Percentiles rank a stretch among this genome's conserved stretches.
Evolutionary conservation across 2,888 invertebrate genomes (phyloP).

Genomic region (Pristionchus arcanus): DNA sequence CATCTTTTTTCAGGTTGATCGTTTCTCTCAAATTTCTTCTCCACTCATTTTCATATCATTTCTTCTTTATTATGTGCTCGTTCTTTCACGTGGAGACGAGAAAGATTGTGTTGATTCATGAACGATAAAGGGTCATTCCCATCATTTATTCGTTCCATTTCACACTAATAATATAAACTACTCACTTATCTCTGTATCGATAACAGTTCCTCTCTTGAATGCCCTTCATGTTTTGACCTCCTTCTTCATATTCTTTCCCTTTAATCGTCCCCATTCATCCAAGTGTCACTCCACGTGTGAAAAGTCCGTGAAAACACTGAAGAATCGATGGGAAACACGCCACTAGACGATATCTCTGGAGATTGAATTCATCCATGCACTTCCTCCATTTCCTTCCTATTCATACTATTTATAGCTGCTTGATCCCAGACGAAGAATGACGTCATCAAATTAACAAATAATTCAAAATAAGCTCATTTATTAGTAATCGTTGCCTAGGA

Average conservation of each 20-base stretch:
- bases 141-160: background rate
- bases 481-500: constrained; percentile 20
- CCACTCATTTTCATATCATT: constrained; percentile 72
- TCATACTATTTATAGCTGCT: no score
- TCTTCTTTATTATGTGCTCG: constrained; percentile 74
- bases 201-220: background rate
- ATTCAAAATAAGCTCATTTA: background rate
- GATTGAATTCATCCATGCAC: no score
- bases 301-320: background rate
- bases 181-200: background rate
- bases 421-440: background rate
- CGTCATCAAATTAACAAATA: background rate
- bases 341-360: background rate
- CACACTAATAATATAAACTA: background rate
- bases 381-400: no score
- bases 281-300: background rate
- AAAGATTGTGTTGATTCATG: constrained; percentile 60
- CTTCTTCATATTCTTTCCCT: background rate
- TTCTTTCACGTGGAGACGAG: constrained; percentile 74
- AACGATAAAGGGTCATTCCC: background rate
- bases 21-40: constrained; percentile 15
- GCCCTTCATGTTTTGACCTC: constrained; percentile 30
- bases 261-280: background rate
- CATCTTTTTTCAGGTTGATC: constrained; percentile 8
- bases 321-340: background rate